Evolutionary conservation across 1,140 invertebrate species (phyloP).

Genomic region (Drosophila melanica): DNA sequence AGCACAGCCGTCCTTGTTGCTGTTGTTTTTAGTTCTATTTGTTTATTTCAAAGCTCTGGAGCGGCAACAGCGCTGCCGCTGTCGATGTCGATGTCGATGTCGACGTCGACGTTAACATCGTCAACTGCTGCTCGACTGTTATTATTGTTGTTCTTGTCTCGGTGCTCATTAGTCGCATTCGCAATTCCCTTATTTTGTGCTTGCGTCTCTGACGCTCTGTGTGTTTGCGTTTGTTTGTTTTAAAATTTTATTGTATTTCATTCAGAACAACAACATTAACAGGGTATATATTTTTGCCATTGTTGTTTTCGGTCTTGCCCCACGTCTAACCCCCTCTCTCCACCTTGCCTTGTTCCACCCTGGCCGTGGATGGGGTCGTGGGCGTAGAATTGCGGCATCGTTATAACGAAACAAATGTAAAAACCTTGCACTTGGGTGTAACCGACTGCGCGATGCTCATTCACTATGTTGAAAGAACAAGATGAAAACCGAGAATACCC

Average conservation of each 20-base stretch:
- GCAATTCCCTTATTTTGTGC: constrained; percentile 55
- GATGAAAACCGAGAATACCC: too few species aligned
- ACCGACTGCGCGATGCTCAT: too few species aligned
- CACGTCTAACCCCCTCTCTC: constrained; percentile 1
- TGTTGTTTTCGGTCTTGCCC: constrained; percentile 32
- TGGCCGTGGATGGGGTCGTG: not conserved
- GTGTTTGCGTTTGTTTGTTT: constrained; percentile 68
- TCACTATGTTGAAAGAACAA: too few species aligned
- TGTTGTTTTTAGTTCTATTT: constrained; percentile 52
- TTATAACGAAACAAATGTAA: not conserved
- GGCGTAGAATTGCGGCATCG: not conserved
- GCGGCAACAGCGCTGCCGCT: constrained; percentile 15
- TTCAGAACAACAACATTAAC: constrained; percentile 12
- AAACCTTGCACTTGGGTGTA: too few species aligned
- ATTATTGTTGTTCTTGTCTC: constrained; percentile 55
- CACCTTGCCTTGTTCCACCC: not conserved
- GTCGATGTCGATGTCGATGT: too few species aligned
- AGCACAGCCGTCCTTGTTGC: constrained; percentile 51
- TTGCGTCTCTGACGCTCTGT: constrained; percentile 13
- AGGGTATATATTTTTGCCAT: constrained; percentile 18
- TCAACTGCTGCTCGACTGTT: constrained; percentile 29
- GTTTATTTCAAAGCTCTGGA: constrained; percentile 55
- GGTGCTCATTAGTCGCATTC: constrained; percentile 68
- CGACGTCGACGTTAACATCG: constrained; percentile 24
- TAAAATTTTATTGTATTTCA: constrained; percentile 71